Base-by-base conservation (phyloP, 2,113 vertebrate genomes). In the Abramis brama region DNA sequence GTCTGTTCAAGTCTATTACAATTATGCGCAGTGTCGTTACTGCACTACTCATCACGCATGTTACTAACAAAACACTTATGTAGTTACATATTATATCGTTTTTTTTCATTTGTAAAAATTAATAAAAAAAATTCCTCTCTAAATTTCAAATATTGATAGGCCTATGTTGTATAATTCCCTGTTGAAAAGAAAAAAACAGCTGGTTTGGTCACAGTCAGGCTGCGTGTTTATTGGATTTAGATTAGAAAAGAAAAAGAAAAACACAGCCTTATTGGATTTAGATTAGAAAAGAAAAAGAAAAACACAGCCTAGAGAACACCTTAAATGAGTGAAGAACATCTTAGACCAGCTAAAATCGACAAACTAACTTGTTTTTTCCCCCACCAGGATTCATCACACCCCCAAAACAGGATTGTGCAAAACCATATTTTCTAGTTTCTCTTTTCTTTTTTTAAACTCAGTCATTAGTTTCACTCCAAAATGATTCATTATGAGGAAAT, bases 351-450 rank as follows among this genome's bases (percentile, higher is more conserved):
- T 47, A 74, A 47, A 74, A 47, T 21, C 43, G 25, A 12, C 43
- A 74, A 75, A 75, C 6, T 43, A 75, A 50, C 43, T 3, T 4
- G 0, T 33, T 25, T 62, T 11, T 12, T 0, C 1, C 2, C 17
- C 50, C 43, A 74, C 0, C n/a, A 27, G 2, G 23, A 75, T 64
- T 64, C 7, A 79, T n/a, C 47, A 79, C 19, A 79, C 2, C 2
- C 9, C 19, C 10, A 36, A 60, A 39, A 55, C 33, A 27, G 57
- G 45, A 64, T 27, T 45, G 57, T 45, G 57, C 39, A 62, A 62
- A 64, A 62, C 21, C 57, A 45, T 80, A 45, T 62, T 80, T 62
- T 39, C 13, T 45, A 79, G 57, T 80, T 80, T 79, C 39, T 7
- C 15, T 55, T 50, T 76, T 57, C 11, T 36, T 2, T n/a, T 39